Evolutionary conservation across 2,113 vertebrate genomes (phyloP), one percentile per base, ranked within the genome.

Genomic region (Colistium nudipinnis): DNA sequence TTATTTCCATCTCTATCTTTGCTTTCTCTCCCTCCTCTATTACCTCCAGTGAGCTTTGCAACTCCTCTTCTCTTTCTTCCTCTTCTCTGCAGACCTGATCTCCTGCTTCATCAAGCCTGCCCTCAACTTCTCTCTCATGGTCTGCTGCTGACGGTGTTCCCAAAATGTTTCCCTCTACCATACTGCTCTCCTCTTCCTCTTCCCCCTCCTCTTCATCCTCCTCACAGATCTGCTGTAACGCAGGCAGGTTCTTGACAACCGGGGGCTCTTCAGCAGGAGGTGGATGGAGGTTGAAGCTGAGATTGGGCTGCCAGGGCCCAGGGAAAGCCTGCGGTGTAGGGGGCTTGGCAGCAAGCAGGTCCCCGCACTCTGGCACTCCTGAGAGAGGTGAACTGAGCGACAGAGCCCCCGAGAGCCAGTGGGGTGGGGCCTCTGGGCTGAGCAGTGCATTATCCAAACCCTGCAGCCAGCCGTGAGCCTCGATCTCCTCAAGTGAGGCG

Each of bases 151-250:
- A 30, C 22, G 56, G 33, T 41, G 54, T 55, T 14, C 0, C 8
- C 16, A 44, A 47, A 54, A 49, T 28, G 16, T 68, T 30, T 45
- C 20, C 49, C 22, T 65, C 60, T 28, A 51, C 49, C 43, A 54
- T 13, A 35, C 28, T 36, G 8, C 39, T 31, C 89, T 92, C 89
- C 3, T 85, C 80, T 0, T 92, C 93, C 0, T 92, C 93, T 0
- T 94, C 93, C 0, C 94, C 94, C 0, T 95, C 94, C 0, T 95
- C 95, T 4, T 95, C 95, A 0, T 95, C 95, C 28, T 96, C 95
- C 71, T 96, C 95, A 0, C 93, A 95, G 75, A 96, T 96, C 88
- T 94, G 94, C 82, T 94, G 94, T 49, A 96, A 88, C 0, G 93
- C 92, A 0, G 90, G 89, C 3, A 93, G 81, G 71, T 86, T 94